A percentile compares a stretch with the other conserved stretches of the same genome.
Conservation (phyloP, 2,888 invertebrate species). For the Lasioglossum malachurum region DNA sequence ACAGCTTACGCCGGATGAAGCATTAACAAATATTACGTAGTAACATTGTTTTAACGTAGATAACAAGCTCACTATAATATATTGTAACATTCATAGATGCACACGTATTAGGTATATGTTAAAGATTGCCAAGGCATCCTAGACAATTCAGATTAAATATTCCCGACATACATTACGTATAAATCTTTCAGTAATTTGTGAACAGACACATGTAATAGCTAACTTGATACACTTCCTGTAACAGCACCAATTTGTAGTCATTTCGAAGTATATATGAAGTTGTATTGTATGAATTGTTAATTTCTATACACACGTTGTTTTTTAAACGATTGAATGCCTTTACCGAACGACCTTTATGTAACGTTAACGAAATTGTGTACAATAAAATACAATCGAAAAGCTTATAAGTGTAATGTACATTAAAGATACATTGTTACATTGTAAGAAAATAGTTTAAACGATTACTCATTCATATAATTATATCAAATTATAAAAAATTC, state of each 20-base stretch:
- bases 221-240: constrained; percentile 27
- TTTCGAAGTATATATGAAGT: constrained; percentile 25
- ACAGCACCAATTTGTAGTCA: constrained; percentile 32
- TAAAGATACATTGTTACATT: not conserved
- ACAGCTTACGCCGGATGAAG: constrained; percentile 25
- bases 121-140: constrained; percentile 39
- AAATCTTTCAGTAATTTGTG: constrained; percentile 30
- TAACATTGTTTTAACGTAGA: constrained; percentile 38
- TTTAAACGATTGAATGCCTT: constrained; percentile 31
- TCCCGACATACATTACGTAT: constrained; percentile 18
- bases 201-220: constrained; percentile 36
- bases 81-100: constrained; percentile 24
- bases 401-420: not conserved
- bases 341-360: not conserved
- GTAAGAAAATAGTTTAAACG: not conserved
- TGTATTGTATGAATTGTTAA: constrained; percentile 34
- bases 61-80: constrained; percentile 44
- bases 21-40: constrained; percentile 31
- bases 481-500: constrained; percentile 2
- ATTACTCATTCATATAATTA: not conserved
- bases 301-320: constrained; percentile 24
- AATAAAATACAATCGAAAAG: not conserved
- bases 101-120: constrained; percentile 23
- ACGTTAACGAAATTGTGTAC: not conserved
- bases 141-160: constrained; percentile 37